Evolutionary conservation across 2,113 vertebrate genomes (phyloP), one percentile per base, ranked within the genome.

Genomic region (Platichthys flesus): DNA sequence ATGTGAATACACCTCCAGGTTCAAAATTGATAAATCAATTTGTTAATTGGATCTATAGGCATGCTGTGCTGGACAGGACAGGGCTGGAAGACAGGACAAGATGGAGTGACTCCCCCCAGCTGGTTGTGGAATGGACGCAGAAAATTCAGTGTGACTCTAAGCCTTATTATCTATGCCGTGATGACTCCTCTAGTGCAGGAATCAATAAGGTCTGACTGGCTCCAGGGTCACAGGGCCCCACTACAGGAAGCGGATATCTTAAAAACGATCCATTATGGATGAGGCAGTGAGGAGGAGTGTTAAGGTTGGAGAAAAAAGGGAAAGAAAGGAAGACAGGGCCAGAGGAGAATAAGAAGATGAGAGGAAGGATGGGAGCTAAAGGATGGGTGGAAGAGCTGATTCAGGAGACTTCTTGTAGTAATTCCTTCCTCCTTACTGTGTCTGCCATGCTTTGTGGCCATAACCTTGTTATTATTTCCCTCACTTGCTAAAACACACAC

Each of bases 251-350:
- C 87, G 88, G 88, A 94, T 93, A 90, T 95, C 93, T 93, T 83
- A 87, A 93, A 51, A 91, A 91, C 87, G 88, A 94, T 97, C 92
- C 96, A 96, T 96, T 95, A 96, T 96, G 94, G 90, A 97, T 96
- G 94, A 85, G 40, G 40, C 40, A 42, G 40, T 42, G 91, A 89
- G 88, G 89, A 93, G 89, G 20, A n/a, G 20, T 21, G 20, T 51
- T 54, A 54, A 54, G 51, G 51, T 16, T 54, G 51, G 51, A 92
- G 89, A 60, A 47, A 21, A 56, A 16, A 63, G 57, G 20, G 57
- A 12, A 65, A n/a, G 24, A 52, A 54, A 16, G 13, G 1, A 24
- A 58, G 58, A 75, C 12, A 3, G 6, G 42, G 24, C n/a, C 40
- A 40, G 20, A 35, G 12, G 20, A 76, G 49, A 54, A 15, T 62